Base-by-base conservation (phyloP, 2,888 invertebrate species). In the Andrena fulva region DNA sequence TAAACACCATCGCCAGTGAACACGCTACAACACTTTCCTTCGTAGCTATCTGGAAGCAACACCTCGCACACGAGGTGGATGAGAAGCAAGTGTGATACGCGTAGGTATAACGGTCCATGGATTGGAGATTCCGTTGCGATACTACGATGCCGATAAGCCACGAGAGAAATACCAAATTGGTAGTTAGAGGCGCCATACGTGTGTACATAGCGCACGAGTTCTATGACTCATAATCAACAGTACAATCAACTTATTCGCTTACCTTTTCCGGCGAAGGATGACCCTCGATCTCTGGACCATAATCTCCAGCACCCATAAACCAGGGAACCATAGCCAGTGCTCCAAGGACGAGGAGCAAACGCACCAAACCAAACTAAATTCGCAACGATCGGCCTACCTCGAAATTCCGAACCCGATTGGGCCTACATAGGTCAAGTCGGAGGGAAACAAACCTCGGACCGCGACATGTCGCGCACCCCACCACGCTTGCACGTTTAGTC, bases 1-100 rank as follows among this genome's bases (percentile, higher is more conserved):
- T 77, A 84, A 86, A 77, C 87, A 83, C 84, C 82, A 60, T 82
- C 79, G 62, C 69, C 63, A 73, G 68, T 74, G 76, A 86, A 86
- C 77, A 71, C 74, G 85, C 84, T 68, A 70, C 66, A 79, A 77
- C 72, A 82, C 80, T 88, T 86, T 76, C 70, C 86, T 72, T 33
- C 77, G 64, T 31, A 70, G 31, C 67, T 71, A 42, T 64, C 76
- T 50, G 42, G 66, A 59, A 48, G 73, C 60, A 70, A 86, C 72
- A 68, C 75, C 64, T 73, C 80, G 59, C 42, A 59, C 64, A 20
- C 71, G 64, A 62, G 42, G 24, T 35, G 75, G 68, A 77, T 62
- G 66, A 77, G 66, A 70, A 62, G 24, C 56, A 56, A 68, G 64
- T 70, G 24, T 59, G 75, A 77, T 83, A 74, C 68, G 62, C 66